These are phyloP conservation scores for Buphagus erythrorhynchus DNA, from an alignment of 2,797 vertebrate species.

Conservation along the genomic window DNA sequence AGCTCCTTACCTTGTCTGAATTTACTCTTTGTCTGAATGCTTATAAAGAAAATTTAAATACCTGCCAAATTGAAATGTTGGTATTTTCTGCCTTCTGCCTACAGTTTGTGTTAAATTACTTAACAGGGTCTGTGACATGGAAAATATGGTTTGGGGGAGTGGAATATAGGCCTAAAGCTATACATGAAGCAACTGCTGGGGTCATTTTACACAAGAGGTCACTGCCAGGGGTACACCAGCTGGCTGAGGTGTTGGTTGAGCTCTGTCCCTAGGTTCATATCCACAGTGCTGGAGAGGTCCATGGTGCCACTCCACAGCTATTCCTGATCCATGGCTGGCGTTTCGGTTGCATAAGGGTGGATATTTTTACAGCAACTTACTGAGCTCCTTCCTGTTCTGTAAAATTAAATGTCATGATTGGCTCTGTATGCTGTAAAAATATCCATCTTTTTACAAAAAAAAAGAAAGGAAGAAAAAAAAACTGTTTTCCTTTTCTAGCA, in stretches of 20 bases:
- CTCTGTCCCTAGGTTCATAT: neutral
- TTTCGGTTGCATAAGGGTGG: neutral
- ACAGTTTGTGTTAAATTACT: neutral
- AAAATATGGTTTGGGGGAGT: neutral
- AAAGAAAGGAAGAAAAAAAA: neutral
- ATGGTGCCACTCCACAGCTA: neutral
- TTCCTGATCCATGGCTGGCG: neutral
- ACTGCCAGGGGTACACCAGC: neutral
- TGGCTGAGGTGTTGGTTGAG: neutral
- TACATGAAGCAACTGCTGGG: neutral
- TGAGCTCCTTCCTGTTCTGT: neutral
- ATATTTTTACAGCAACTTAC: slow-evolving; percentile 8
- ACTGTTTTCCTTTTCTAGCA: neutral
- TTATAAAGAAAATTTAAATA: neutral
- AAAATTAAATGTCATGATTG: neutral
- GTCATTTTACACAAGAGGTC: neutral
- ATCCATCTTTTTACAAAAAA: neutral
- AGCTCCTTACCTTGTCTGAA: neutral
- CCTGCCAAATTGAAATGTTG: neutral
- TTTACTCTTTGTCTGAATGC: neutral
- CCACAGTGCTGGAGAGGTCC: neutral
- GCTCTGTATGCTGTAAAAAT: slow-evolving; percentile 5
- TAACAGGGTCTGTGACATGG: neutral
- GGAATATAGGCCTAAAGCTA: neutral
- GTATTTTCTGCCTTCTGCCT: neutral